A percentile compares a stretch with the other conserved stretches of the same genome.
Evolutionary conservation across 1,140 invertebrate genomes (phyloP).

Genomic region (Meloidogyne exigua): DNA sequence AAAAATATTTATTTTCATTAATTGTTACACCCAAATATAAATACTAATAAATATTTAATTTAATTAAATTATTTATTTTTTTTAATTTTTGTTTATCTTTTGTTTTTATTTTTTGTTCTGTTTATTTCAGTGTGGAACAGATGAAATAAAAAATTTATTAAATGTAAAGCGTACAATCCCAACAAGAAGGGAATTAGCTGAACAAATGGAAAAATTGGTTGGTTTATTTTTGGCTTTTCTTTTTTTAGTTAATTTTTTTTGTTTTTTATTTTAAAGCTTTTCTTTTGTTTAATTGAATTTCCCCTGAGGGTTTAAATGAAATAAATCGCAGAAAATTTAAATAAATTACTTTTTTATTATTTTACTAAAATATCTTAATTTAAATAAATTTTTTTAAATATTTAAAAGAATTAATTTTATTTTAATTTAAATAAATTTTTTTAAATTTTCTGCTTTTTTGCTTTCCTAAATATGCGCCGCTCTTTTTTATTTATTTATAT

Average conservation of each 20-base stretch:
- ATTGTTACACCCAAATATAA: too few relatives aligned
- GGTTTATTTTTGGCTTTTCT: neutral
- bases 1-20: too few relatives aligned
- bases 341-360: too few relatives aligned
- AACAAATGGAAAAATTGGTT: slow-evolving; percentile 52
- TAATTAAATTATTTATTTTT: slow-evolving; percentile 2
- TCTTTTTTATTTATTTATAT: slow-evolving; percentile 11
- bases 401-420: too few relatives aligned
- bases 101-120: slow-evolving; percentile 22
- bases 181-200: slow-evolving; percentile 38
- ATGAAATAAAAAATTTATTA: slow-evolving; percentile 46
- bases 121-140: slow-evolving; percentile 38
- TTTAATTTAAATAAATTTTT: too few relatives aligned
- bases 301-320: too few relatives aligned
- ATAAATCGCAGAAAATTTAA: too few relatives aligned
- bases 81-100: slow-evolving; percentile 10
- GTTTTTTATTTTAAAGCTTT: neutral
- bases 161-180: slow-evolving; percentile 33
- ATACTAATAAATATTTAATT: slow-evolving; percentile 11
- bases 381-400: too few relatives aligned
- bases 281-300: neutral
- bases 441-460: too few relatives aligned
- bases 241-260: neutral
- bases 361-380: too few relatives aligned
- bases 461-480: neutral